Percentiles rank a stretch among this genome's conserved stretches.
Conservation (phyloP, 2,797 vertebrate genomes). For the Myotis daubentonii region DNA sequence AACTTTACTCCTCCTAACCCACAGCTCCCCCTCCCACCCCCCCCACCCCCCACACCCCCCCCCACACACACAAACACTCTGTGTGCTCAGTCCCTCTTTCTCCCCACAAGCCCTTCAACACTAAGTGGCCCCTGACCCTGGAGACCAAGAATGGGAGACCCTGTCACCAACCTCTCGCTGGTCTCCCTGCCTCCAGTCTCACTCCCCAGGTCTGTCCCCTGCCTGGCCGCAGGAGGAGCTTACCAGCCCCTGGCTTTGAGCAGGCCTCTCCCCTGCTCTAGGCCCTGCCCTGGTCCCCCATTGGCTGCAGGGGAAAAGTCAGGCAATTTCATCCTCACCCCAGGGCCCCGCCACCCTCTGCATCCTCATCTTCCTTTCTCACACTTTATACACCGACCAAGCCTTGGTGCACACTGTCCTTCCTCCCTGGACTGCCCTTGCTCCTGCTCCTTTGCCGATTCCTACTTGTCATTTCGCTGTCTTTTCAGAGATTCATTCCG, state of each 20-base stretch:
- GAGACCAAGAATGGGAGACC: neutral
- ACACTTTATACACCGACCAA: neutral
- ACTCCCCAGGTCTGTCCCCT: neutral
- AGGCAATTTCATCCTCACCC: too few species aligned
- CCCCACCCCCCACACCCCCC: too few species aligned
- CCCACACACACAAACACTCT: too few species aligned
- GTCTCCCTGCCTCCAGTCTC: neutral
- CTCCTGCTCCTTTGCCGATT: neutral
- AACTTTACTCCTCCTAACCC: neutral
- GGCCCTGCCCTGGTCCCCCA: neutral
- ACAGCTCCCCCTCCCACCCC: neutral
- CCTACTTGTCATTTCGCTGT: neutral
- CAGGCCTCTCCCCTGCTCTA: neutral
- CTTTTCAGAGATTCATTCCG: neutral
- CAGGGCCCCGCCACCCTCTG: neutral
- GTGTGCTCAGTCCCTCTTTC: neutral
- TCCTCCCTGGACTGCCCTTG: neutral
- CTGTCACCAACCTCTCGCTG: neutral
- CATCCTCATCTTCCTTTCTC: neutral
- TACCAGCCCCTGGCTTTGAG: neutral
- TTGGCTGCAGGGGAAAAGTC: neutral
- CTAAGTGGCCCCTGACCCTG: neutral
- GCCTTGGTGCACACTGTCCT: neutral
- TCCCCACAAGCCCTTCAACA: neutral
- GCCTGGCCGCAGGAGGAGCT: neutral